phyloP scores from a whole-genome alignment of 2,888 invertebrate genomes.

The Branchellion lobata region DNA sequence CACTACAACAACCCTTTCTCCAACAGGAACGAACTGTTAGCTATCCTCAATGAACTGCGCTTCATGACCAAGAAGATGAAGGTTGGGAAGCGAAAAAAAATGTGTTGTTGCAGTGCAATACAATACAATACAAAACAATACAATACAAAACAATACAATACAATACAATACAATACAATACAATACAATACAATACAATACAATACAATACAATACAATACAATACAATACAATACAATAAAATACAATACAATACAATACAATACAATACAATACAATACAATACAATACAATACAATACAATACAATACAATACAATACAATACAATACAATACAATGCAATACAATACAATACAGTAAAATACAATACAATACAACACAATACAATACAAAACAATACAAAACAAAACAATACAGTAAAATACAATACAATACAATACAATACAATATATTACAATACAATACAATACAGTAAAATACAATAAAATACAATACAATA shows the following conservation, averaged over 20 bases:
- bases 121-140: not conserved
- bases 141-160: not conserved
- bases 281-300: not conserved
- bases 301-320: not conserved
- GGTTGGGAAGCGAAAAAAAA: not conserved
- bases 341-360: not conserved
- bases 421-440: not conserved
- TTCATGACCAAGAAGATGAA: slow-evolving; percentile 54
- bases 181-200: not conserved
- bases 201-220: not conserved
- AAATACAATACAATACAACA: not conserved
- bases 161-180: not conserved
- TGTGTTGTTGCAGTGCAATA: not conserved
- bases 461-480: not conserved
- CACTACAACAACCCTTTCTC: slow-evolving; percentile 33
- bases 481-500: not conserved
- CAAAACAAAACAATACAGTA: not conserved
- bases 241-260: not conserved
- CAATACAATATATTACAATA: not conserved
- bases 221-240: not conserved
- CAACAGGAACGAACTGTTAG: slow-evolving; percentile 52
- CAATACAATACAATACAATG: not conserved
- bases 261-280: not conserved
- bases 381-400: not conserved
- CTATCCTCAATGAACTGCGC: slow-evolving; percentile 54